Base-by-base conservation (phyloP, 2,797 vertebrate species). In the Basileuterus tristriatus region DNA sequence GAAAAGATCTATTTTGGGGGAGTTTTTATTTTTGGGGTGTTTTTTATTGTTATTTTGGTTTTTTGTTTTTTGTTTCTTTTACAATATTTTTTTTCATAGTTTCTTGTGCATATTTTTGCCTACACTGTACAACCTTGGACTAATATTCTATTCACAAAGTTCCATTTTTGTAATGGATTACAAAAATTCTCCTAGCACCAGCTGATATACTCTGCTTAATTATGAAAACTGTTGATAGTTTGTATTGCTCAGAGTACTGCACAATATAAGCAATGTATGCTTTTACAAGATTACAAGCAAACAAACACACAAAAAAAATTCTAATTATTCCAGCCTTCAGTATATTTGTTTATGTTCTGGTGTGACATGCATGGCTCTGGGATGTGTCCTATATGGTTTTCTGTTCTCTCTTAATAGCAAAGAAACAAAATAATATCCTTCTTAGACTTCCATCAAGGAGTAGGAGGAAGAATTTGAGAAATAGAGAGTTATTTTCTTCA, bases 391-490 rank as follows among this genome's bases (percentile, higher is more conserved):
- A 6, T 18, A 34, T 10, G 10, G 9, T 63, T 41, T 60, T 86
- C 24, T 34, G 20, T 39, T 88, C 67, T 44, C 18, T 44, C 32
- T 50, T 59, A 65, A 55, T 8, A 67, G 22, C 10, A 53, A 65
- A 82, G 78, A 49, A 27, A 27, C 6, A 49, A 23, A 68, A 74
- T 27, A 47, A 68, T 36, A 53, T 39, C 26, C 47, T 44, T 81
- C 50, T 76, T 65, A 53, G 36, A 71, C 26, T 41, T 67, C 27
- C 27, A n/a, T 53, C 53, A 71, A 81, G 26, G 22, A 5, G 18
- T 58, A 60, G 34, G 79, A 95, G 16, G 68, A 86, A 76, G 58
- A 83, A 84, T 52, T 59, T 67, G n/a, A 69, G 55, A 87, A 85
- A 81, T 3, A 62, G 1, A 52, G 44, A 74, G 15, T 22, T 82